These are phyloP conservation scores for Rousettus madagascariensis DNA, from an alignment of 2,797 vertebrate species.

Conservation along the genomic window DNA sequence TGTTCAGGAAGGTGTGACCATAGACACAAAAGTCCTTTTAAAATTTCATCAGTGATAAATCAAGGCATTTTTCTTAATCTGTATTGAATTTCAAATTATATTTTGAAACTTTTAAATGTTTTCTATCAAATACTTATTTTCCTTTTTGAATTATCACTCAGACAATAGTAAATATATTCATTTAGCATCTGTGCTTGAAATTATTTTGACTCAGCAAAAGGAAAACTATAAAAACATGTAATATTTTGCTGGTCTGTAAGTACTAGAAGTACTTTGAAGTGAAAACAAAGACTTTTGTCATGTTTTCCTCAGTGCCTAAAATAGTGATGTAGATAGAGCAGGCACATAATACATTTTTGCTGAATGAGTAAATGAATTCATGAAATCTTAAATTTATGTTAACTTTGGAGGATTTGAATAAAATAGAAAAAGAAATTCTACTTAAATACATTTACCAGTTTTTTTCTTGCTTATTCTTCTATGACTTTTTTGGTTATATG, in stretches of 20 bases:
- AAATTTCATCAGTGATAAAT: conserved; percentile 30
- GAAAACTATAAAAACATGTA: neutral
- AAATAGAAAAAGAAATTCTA: neutral
- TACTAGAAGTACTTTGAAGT: neutral
- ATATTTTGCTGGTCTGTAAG: neutral
- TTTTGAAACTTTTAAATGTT: conserved; percentile 54
- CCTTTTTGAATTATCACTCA: conserved; percentile 41
- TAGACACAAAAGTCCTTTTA: neutral
- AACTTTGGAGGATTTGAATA: neutral
- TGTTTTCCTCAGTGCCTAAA: neutral
- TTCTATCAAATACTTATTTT: conserved; percentile 51
- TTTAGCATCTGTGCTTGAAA: conserved; percentile 23
- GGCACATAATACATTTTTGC: neutral
- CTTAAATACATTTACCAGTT: neutral
- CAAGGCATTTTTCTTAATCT: neutral
- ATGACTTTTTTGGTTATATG: neutral
- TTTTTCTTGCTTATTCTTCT: neutral
- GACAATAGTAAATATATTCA: neutral
- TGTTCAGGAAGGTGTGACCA: too few species aligned
- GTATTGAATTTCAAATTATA: conserved; percentile 32
- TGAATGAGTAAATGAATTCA: conserved; percentile 16
- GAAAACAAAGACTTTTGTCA: neutral
- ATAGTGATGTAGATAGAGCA: neutral
- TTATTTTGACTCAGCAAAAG: conserved; percentile 19
- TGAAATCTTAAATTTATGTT: conserved; percentile 29